phyloP scores from a whole-genome alignment of 2,888 invertebrate species.

The Eristalinus sepulchralis region DNA sequence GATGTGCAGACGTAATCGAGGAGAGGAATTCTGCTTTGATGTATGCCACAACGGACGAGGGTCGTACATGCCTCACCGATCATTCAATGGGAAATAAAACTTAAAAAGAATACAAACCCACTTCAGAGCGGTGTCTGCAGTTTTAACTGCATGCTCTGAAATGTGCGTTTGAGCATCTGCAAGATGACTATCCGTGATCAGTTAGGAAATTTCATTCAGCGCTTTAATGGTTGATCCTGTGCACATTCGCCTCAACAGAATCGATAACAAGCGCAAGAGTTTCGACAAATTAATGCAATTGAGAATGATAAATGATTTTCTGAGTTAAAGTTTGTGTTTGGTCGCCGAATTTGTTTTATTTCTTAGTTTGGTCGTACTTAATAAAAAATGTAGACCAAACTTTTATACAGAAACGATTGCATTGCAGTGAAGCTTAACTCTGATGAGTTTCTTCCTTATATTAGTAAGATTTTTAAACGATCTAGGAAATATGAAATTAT shows the following conservation, averaged over 20 bases:
- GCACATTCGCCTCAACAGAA: conserved; percentile 49
- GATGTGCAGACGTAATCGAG: conserved; percentile 47
- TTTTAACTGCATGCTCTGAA: conserved; percentile 38
- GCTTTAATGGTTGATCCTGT: conserved; percentile 39
- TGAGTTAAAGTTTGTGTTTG: background rate
- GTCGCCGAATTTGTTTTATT: background rate
- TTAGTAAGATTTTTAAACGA: no score
- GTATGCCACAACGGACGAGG: conserved; percentile 59
- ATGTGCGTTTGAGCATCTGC: conserved; percentile 38
- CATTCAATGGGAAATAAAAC: conserved; percentile 11
- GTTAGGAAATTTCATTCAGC: conserved; percentile 49
- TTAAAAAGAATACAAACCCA: conserved; percentile 6
- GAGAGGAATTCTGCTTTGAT: conserved; percentile 66
- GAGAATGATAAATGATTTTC: conserved; percentile 59
- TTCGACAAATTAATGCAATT: conserved; percentile 71
- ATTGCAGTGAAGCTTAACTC: no score
- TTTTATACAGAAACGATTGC: no score
- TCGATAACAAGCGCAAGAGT: conserved; percentile 68
- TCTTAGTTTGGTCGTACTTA: no score
- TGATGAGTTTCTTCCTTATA: no score
- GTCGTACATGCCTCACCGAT: conserved; percentile 47
- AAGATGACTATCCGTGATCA: conserved; percentile 29
- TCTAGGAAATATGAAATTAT: no score
- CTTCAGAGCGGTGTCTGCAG: conserved; percentile 48
- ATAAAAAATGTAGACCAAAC: no score